Evolutionary conservation across 2,888 invertebrate species (phyloP), one percentile per base, ranked within the genome.

Genomic region (Gymnosoma rotundatum): DNA sequence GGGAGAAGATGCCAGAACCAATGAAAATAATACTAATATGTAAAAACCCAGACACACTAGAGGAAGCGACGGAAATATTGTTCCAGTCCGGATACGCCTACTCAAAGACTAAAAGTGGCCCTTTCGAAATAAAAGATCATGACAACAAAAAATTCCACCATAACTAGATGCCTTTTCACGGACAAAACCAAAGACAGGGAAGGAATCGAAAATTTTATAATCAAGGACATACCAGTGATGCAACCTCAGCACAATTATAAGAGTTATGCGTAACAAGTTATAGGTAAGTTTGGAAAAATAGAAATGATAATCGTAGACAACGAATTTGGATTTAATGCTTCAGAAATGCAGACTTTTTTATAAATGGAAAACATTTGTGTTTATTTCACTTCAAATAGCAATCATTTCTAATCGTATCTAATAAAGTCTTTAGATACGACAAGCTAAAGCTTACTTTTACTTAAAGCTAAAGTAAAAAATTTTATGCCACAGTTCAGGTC

Each of bases 81-180:
- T 64, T 50, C 10, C 14, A 61, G n/a, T 64, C 48, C 10, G 50
- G 64, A 10, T 42, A 64, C 45, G 63, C 48, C 2, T 50, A 50
- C 32, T 32, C 25, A 50, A 66, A 50, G 6, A 48, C 3, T 50
- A 2, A 12, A 25, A 50, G 32, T 2, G 10, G 45, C 10, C 18
- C n/a, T n/a, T 18, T 66, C 25, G n/a, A 10, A 66, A 50, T 21
- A 66, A 50, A 50, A 36, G 38, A 16, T 20, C 45, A 45, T 56
- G 56, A 56, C 25, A 56, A 25, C 16, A 56, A 21, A 25, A 56
- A 56, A 25, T 52, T 20, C 10, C 52, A 52, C 52, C 52, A 52
- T 52, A 20, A 52, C 10, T 20, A 52, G 52, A n/a, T 38, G 38
- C 42, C 42, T 42, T 45, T 16, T 63, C 14, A 63, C 14, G 38